Percentiles rank a stretch among this genome's conserved stretches.
phyloP scores from a whole-genome alignment of 1,140 invertebrate genomes.

The Nasonia longicornis region DNA sequence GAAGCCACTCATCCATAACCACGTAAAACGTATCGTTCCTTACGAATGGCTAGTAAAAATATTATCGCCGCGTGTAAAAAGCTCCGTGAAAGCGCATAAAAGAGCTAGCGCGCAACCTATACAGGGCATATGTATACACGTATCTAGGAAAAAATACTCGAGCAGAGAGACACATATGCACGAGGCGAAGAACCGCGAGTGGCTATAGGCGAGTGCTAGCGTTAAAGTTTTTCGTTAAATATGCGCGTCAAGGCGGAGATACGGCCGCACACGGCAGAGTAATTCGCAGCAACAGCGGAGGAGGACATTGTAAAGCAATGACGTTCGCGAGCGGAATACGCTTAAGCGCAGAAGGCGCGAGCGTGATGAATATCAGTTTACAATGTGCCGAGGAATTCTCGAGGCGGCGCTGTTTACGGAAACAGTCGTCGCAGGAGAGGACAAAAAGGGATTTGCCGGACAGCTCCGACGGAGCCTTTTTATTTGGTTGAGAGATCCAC shows the following conservation, averaged over 20 bases:
- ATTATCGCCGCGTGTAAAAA: not conserved
- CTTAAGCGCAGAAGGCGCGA: not conserved
- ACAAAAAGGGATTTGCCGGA: not conserved
- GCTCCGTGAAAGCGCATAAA: not conserved
- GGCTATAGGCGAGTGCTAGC: not conserved
- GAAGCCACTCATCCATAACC: not conserved
- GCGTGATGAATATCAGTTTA: conserved; percentile 44
- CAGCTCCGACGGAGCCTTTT: not conserved
- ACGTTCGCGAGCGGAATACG: conserved; percentile 30
- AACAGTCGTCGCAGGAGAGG: not conserved
- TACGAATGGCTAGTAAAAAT: conserved; percentile 7
- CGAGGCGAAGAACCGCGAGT: not conserved
- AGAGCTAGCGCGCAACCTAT: not conserved
- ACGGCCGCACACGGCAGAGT: conserved; percentile 1
- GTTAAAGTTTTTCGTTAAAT: conserved; percentile 9
- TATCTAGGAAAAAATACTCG: not conserved
- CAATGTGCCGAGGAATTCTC: conserved; percentile 31
- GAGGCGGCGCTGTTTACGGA: conserved; percentile 25
- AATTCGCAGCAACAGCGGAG: not conserved
- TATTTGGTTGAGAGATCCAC: not conserved
- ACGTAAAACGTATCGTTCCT: not conserved
- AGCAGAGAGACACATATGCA: too few relatives aligned
- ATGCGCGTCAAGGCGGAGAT: not conserved
- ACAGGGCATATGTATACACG: not conserved
- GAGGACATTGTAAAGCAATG: conserved; percentile 43